Conservation (phyloP, 2,888 invertebrate species). For the Eupithecia tripunctaria region DNA sequence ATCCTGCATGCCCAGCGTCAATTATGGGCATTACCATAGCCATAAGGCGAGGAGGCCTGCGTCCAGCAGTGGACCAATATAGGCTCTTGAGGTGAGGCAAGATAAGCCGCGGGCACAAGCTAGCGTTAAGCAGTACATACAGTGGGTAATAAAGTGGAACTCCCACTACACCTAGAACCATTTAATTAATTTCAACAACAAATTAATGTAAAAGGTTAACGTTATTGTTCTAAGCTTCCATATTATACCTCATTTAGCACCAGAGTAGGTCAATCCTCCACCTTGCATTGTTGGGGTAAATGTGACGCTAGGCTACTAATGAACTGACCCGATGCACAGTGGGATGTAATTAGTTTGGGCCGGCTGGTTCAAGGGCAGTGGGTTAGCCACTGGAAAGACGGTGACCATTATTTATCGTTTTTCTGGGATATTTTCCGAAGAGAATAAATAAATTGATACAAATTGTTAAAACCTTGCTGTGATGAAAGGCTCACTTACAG, state of each 20-base stretch:
- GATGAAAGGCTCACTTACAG: too few relatives aligned
- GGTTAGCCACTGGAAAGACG: conserved; percentile 41
- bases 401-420: conserved; percentile 41
- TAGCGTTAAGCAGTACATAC: background rate
- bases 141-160: background rate
- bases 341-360: conserved; percentile 53
- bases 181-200: conserved; percentile 24
- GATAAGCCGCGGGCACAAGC: background rate
- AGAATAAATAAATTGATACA: too few relatives aligned
- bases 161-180: background rate
- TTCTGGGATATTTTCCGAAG: background rate
- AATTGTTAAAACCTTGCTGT: too few relatives aligned
- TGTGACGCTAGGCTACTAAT: conserved; percentile 18
- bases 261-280: conserved; percentile 31
- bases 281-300: conserved; percentile 26
- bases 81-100: too few relatives aligned
- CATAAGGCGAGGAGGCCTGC: too few relatives aligned
- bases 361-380: conserved; percentile 46
- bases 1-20: too few relatives aligned
- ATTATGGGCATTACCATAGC: too few relatives aligned
- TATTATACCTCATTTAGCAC: conserved; percentile 13
- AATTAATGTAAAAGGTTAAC: conserved; percentile 29
- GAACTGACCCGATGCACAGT: conserved; percentile 47
- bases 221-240: conserved; percentile 20
- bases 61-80: too few relatives aligned